Percentiles rank a stretch among this genome's conserved stretches.
Evolutionary conservation across 2,888 invertebrate species (phyloP).

Genomic region (Megamerina dolium): DNA sequence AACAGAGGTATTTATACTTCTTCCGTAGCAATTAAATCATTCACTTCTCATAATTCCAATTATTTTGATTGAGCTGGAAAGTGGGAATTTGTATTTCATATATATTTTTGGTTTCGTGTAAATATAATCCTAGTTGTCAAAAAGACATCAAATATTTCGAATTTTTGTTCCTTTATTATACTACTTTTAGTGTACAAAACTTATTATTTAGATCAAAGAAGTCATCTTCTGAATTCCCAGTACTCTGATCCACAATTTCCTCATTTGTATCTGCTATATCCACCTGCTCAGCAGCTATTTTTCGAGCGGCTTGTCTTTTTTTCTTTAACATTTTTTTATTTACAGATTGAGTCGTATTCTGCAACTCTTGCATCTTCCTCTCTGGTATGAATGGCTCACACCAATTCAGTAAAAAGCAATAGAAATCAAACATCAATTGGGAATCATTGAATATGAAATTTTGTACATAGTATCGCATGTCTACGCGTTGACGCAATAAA

Average conservation of each 20-base stretch:
- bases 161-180: too few relatives aligned
- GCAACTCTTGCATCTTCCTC: conserved; percentile 29
- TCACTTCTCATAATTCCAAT: too few relatives aligned
- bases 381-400: conserved; percentile 36
- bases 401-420: conserved; percentile 38
- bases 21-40: too few relatives aligned
- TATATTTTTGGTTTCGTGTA: too few relatives aligned
- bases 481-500: conserved; percentile 56
- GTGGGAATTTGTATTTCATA: too few relatives aligned
- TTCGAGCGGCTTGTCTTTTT: conserved; percentile 32
- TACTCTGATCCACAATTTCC: conserved; percentile 25
- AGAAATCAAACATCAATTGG: conserved; percentile 42
- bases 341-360: conserved; percentile 19
- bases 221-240: conserved; percentile 26
- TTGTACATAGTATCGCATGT: conserved; percentile 54
- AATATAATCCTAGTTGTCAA: too few relatives aligned
- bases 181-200: conserved; percentile 41
- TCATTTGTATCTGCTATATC: conserved; percentile 32
- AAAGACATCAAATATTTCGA: too few relatives aligned
- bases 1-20: too few relatives aligned
- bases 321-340: conserved; percentile 37
- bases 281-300: conserved; percentile 19
- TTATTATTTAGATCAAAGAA: conserved; percentile 46
- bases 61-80: too few relatives aligned
- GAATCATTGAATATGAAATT: conserved; percentile 49